Base-by-base conservation (phyloP, 2,797 vertebrate species). In the Chaetophractus vellerosus region DNA sequence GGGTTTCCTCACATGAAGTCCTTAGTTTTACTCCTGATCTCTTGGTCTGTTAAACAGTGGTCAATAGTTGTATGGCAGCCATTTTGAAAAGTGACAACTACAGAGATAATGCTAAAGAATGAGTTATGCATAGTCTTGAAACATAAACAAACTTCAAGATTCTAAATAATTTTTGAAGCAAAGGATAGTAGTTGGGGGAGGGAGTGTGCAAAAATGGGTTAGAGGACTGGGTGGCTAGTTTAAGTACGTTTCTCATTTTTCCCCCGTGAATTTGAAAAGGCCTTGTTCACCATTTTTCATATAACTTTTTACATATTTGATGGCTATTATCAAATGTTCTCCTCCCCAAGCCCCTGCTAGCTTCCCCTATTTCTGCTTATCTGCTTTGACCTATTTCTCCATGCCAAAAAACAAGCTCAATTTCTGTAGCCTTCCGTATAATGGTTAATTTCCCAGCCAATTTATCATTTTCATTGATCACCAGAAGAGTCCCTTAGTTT, bases 321-420 rank as follows among this genome's bases (percentile, higher is more conserved):
- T 72, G 68, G 59, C 14, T 69, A 18, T 85, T 69, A 52, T 33
- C 64, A 36, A 78, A 33, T 11, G 7, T 12, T 90, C 59, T 89
- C 23, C 16, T 87, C 50, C 15, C 0, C 31, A 74, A 31, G 52
- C 36, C 3, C 23, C 45, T 0, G 0, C 9, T 26, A 69, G 19
- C 52, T 61, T 55, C 59, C 28, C 0, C 5, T 10, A 14, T 45
- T 45, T 45, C 45, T 45, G 21, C 5, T 88, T 71, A 86, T 74
- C 85, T 55, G 90, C 50, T 93, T 95, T 26, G 66, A 21, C 19
- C n/a, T 28, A 31, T 64, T 83, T 96, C 64, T 94, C 74, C 76
- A 90, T 16, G 61, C 9, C 28, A 41, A 89, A 36, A 95, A 55
- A 38, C 1, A 1, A 63, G 61, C 50, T 85, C 61, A 66, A 1